These are phyloP conservation scores for Heliconius hewitsoni DNA, from an alignment of 1,140 invertebrate genomes.

Conservation along the genomic window DNA sequence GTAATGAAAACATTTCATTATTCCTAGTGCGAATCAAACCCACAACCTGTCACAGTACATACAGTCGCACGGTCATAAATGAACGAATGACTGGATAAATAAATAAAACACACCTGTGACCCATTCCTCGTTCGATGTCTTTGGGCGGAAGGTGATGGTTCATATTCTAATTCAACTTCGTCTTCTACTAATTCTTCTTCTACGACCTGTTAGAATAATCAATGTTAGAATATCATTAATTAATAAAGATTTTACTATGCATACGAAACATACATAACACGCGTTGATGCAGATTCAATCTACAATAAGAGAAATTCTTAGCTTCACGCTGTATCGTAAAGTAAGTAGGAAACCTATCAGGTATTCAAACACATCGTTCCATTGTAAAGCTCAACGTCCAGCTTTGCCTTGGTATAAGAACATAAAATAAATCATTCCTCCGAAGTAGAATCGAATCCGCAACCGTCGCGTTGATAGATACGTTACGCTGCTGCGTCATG, in stretches of 20 bases:
- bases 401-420: no score
- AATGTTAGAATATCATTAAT: background rate
- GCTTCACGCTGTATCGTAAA: background rate
- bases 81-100: background rate
- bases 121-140: slow-evolving; percentile 21
- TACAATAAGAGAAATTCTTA: background rate
- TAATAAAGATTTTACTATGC: no score
- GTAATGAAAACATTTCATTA: no score
- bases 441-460: background rate
- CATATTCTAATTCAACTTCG: slow-evolving; percentile 54
- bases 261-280: no score
- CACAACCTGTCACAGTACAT: no score
- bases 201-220: slow-evolving; percentile 39
- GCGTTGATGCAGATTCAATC: no score
- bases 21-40: no score
- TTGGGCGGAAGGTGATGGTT: slow-evolving; percentile 25
- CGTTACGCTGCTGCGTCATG: background rate
- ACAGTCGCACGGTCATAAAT: no score
- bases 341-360: no score
- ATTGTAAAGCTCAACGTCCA: no score
- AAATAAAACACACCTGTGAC: background rate
- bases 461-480: background rate
- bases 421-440: background rate
- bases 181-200: slow-evolving; percentile 52
- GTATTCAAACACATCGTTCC: no score